Percentiles rank a stretch among this genome's conserved stretches.
phyloP scores from a whole-genome alignment of 2,113 vertebrate genomes.

The Pteruthius melanotis region DNA sequence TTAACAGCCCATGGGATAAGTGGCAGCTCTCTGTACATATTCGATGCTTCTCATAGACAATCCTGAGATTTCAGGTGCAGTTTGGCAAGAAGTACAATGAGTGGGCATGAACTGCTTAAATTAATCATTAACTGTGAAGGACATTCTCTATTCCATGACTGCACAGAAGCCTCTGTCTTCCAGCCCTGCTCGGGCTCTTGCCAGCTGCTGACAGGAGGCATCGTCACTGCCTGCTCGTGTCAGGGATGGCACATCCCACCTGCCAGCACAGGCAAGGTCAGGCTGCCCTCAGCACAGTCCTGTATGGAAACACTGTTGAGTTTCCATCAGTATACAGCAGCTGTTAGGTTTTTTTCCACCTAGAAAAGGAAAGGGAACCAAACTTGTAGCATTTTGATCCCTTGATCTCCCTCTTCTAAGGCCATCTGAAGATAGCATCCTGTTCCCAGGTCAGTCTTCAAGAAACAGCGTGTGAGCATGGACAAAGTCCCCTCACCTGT shows the following conservation, averaged over 20 bases:
- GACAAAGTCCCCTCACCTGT: neutral
- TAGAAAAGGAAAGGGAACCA: neutral
- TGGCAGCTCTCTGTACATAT: neutral
- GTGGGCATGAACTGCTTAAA: neutral
- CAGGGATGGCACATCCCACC: neutral
- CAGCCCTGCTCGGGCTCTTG: neutral
- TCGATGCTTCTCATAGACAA: neutral
- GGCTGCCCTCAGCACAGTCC: neutral
- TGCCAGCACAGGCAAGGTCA: neutral
- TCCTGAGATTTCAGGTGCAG: neutral
- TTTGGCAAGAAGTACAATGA: neutral
- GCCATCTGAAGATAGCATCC: neutral
- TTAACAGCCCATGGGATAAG: neutral
- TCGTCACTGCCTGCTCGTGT: neutral
- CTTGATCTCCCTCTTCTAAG: neutral
- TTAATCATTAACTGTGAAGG: neutral
- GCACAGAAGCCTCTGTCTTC: neutral
- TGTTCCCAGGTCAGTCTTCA: neutral
- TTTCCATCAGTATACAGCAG: neutral
- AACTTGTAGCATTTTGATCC: neutral
- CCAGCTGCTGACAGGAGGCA: neutral
- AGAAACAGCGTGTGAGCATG: neutral
- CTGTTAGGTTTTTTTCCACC: neutral
- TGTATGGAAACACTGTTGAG: rapidly evolving
- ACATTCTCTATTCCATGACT: neutral